A percentile compares a stretch with the other conserved stretches of the same genome.
phyloP scores from a whole-genome alignment of 2,113 vertebrate genomes.

The Condylura cristata region DNA sequence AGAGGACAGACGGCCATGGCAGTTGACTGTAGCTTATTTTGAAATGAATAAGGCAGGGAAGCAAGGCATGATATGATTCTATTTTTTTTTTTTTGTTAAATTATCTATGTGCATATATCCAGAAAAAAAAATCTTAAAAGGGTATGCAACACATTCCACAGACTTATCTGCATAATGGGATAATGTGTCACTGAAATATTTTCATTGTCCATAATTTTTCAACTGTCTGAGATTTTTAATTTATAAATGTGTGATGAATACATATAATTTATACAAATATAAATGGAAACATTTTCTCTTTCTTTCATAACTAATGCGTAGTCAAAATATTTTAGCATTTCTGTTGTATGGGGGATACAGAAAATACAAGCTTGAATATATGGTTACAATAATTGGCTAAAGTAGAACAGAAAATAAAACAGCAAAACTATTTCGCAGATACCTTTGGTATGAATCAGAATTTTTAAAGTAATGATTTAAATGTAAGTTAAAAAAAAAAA shows the following conservation, averaged over 20 bases:
- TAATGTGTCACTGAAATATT: not conserved
- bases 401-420: not conserved
- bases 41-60: not conserved
- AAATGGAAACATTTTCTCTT: constrained; percentile 15
- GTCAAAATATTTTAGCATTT: constrained; percentile 11
- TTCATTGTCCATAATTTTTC: not conserved
- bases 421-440: not conserved
- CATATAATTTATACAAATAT: not conserved
- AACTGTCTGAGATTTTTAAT: not conserved
- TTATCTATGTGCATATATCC: not conserved
- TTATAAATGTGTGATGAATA: not conserved
- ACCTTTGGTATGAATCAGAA: constrained; percentile 47
- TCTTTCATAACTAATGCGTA: constrained; percentile 15
- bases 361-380: not conserved
- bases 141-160: not conserved
- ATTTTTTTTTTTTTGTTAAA: not conserved
- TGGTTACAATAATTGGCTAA: not conserved
- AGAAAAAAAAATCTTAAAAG: not conserved
- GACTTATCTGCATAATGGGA: not conserved
- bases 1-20: too few relatives aligned
- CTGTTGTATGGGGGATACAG: not conserved
- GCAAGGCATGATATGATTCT: not conserved
- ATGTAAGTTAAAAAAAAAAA: constrained; percentile 26
- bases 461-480: constrained; percentile 6
- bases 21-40: not conserved